Evolutionary conservation across 2,888 invertebrate genomes (phyloP).

Genomic region (Arctia plantaginis): DNA sequence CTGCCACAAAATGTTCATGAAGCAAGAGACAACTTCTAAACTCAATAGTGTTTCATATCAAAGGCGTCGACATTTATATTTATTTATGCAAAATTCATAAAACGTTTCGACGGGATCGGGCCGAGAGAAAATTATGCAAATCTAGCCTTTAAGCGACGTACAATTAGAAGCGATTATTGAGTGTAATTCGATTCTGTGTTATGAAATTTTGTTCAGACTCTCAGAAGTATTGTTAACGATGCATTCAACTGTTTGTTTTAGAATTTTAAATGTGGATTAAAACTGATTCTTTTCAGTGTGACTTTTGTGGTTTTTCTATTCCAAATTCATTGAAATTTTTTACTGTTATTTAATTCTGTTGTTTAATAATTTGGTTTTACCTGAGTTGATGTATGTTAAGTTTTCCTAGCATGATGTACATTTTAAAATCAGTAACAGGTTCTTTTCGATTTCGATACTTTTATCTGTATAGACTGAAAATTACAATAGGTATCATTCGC

Average conservation of each 20-base stretch:
- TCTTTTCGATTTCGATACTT: neutral
- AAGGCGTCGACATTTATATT: conserved; percentile 70
- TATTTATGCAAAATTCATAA: conserved; percentile 79
- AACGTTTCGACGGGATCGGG: conserved; percentile 67
- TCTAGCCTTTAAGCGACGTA: conserved; percentile 72
- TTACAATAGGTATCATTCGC: neutral
- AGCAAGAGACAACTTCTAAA: conserved; percentile 53
- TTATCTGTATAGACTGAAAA: neutral
- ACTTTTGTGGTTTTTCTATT: conserved; percentile 6
- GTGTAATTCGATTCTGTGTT: conserved; percentile 69
- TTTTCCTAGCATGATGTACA: neutral
- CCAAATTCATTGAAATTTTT: neutral
- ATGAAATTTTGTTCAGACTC: conserved; percentile 63
- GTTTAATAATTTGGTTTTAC: too few relatives aligned
- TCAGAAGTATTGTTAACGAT: conserved; percentile 50
- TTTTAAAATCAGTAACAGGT: neutral
- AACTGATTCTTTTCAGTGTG: conserved; percentile 23
- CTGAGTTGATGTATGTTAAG: neutral
- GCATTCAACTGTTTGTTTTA: conserved; percentile 49
- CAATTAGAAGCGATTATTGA: conserved; percentile 82
- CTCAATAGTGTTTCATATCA: conserved; percentile 72
- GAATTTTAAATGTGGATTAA: conserved; percentile 32
- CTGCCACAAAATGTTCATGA: conserved; percentile 36
- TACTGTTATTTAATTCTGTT: too few relatives aligned
- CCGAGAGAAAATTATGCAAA: conserved; percentile 80